Evolutionary conservation across 1,140 invertebrate species (phyloP).

Genomic region (Drepana arcuata): DNA sequence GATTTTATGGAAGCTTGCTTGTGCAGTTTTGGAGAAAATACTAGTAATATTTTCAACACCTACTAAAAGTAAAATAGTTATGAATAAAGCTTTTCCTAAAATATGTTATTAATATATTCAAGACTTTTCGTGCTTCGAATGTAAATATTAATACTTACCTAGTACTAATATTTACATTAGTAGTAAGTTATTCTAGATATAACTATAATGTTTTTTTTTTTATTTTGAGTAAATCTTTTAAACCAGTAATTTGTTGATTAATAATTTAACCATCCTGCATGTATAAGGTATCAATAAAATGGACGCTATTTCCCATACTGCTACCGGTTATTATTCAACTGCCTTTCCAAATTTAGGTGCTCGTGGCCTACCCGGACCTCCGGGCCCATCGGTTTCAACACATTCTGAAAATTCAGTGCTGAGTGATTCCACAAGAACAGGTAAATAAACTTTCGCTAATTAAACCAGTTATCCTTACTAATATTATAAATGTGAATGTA

Average conservation of each 20-base stretch:
- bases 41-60: too few relatives aligned
- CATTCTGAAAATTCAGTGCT: slow-evolving; percentile 36
- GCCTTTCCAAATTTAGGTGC: slow-evolving; percentile 21
- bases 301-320: too few relatives aligned
- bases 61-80: too few relatives aligned
- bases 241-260: not conserved
- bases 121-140: too few relatives aligned
- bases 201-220: not conserved
- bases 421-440: slow-evolving; percentile 23
- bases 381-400: slow-evolving; percentile 21
- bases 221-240: not conserved
- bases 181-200: not conserved
- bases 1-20: too few relatives aligned
- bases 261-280: too few relatives aligned
- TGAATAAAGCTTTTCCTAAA: too few relatives aligned
- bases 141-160: too few relatives aligned
- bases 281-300: not conserved
- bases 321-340: not conserved
- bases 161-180: not conserved
- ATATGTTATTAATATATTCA: too few relatives aligned
- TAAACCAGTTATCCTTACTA: too few relatives aligned
- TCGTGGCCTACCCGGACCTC: slow-evolving; percentile 41
- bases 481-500: too few relatives aligned
- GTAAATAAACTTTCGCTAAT: too few relatives aligned
- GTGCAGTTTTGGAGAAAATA: not conserved